Evolutionary conservation across 53 echinoderm and acorn worm genomes (phyloP).

Genomic region (Stichopus horrens): DNA sequence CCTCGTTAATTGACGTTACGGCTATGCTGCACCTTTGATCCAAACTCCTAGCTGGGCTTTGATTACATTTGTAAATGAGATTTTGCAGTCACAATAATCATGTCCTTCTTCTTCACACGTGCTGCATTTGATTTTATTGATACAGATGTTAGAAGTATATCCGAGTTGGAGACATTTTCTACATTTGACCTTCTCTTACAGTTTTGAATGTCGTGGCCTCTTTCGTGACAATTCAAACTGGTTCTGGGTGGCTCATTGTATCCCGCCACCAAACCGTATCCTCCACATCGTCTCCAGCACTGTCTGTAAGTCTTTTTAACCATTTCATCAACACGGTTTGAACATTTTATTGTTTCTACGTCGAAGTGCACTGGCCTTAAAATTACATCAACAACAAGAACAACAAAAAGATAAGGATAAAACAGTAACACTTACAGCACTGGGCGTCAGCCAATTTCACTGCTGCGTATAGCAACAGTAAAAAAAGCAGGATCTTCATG

Average conservation of each 20-base stretch:
- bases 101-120: not conserved
- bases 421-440: not conserved
- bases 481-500: not conserved
- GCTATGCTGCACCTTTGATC: not conserved
- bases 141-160: not conserved
- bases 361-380: too few relatives aligned
- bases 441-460: not conserved
- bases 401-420: not conserved
- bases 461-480: not conserved
- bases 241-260: constrained; percentile 48
- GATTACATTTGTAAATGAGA: constrained; percentile 22
- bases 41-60: not conserved
- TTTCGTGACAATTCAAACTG: constrained; percentile 4
- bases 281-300: not conserved
- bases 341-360: too few relatives aligned
- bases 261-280: constrained; percentile 47
- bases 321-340: too few relatives aligned
- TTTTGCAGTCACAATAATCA: not conserved
- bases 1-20: not conserved
- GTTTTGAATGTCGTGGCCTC: too few relatives aligned
- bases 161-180: not conserved
- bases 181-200: too few relatives aligned
- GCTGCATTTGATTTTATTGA: not conserved
- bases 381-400: too few relatives aligned
- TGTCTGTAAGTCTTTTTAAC: too few relatives aligned